These are phyloP conservation scores for Melanostoma scalare DNA, from an alignment of 2,888 invertebrate species.

Conservation along the genomic window DNA sequence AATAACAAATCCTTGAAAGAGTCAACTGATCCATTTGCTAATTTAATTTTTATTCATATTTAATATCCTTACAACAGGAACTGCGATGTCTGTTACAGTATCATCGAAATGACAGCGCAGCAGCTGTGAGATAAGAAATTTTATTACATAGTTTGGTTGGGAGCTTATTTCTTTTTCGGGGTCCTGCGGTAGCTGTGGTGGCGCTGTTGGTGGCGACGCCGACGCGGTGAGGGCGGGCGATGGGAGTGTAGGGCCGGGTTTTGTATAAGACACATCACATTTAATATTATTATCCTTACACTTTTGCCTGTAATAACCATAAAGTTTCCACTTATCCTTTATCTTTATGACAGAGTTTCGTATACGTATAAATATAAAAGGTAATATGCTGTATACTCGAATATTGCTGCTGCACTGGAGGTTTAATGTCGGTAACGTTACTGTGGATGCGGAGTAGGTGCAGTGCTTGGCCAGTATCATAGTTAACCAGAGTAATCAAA, in stretches of 20 bases:
- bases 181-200: not conserved
- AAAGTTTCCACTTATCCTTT: conserved; percentile 71
- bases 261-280: conserved; percentile 55
- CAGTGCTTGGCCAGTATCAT: conserved; percentile 14
- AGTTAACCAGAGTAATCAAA: conserved; percentile 46
- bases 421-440: conserved; percentile 20
- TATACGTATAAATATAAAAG: conserved; percentile 55
- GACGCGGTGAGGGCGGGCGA: not conserved
- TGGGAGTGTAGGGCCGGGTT: conserved; percentile 7
- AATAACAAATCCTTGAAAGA: conserved; percentile 40
- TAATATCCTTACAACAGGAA: conserved; percentile 55
- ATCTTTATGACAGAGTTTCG: conserved; percentile 67
- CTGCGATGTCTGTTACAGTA: not conserved
- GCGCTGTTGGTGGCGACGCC: not conserved
- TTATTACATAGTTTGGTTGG: conserved; percentile 59
- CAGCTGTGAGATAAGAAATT: conserved; percentile 66
- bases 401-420: conserved; percentile 15
- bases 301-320: conserved; percentile 71
- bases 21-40: conserved; percentile 62
- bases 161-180: conserved; percentile 20
- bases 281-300: conserved; percentile 72
- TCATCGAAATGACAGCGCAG: conserved; percentile 34
- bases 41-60: conserved; percentile 62
- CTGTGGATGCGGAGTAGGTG: conserved; percentile 14
- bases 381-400: conserved; percentile 33